Base-by-base conservation (phyloP, 1,140 invertebrate genomes). In the Trypoxylus dichotomus region DNA sequence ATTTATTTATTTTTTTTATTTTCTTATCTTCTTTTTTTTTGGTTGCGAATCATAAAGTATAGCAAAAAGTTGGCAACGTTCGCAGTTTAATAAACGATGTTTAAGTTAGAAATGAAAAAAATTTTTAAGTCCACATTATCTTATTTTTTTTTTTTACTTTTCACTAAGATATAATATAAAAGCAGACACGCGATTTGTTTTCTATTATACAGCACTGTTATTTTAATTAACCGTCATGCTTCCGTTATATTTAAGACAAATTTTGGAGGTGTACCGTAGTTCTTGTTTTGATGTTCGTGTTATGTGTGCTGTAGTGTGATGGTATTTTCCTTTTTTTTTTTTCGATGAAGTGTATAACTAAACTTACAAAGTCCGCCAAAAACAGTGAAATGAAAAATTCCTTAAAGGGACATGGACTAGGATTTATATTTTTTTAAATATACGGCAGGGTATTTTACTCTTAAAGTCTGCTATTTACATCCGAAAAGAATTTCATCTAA, bases 1-100 rank as follows among this genome's bases (percentile, higher is more conserved):
- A 74, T 63, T 63, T 63, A 24, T 63, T 63, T 19, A 1, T 63
- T 63, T 58, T 58, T 58, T 58, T 10, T 10, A 19, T 58, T 58
- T 58, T n/a, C 15, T 10, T 58, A 63, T 63, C 19, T 63, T 63
- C 10, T 63, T 19, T 24, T 63, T 24, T 21, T 21, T 63, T 63
- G 13, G 60, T 19, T 63, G 60, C 60, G 25, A 63, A 25, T 27
- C 10, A 63, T 3, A 25, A 27, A 21, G 24, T 63, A 63, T 63
- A 63, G 60, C 60, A 63, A 63, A 63, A 63, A 37, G 60, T 63
- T 63, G 60, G 60, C 60, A 63, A 63, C 60, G 60, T 63, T 63
- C 60, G 54, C 54, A n/a, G 5, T 58, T 58, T 58, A 6, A 58
- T 6, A n/a, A n/a, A n/a, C n/a, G n/a, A n/a, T n/a, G n/a, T 37